phyloP scores from a whole-genome alignment of 1,140 invertebrate genomes.

The Euborellia annulipes region DNA sequence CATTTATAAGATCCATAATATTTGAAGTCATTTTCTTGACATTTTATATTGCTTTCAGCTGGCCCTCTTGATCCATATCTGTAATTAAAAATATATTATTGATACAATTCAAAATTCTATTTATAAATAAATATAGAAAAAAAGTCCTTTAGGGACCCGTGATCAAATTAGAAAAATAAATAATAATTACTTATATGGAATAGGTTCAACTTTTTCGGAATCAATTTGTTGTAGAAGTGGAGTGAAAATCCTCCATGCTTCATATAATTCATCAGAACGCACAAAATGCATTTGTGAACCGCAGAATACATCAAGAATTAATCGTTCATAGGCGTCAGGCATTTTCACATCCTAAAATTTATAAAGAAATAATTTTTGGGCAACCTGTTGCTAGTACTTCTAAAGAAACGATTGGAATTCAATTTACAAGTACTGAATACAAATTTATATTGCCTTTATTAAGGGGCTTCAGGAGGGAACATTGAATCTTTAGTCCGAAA shows the following conservation, averaged over 20 bases:
- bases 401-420: too few relatives aligned
- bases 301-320: constrained; percentile 94
- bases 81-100: constrained; percentile 16
- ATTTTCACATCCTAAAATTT: constrained; percentile 55
- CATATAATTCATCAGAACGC: constrained; percentile 83
- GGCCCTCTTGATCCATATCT: constrained; percentile 78
- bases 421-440: too few relatives aligned
- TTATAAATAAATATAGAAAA: background rate
- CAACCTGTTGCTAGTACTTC: too few relatives aligned
- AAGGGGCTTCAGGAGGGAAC: too few relatives aligned
- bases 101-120: constrained; percentile 3
- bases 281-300: constrained; percentile 99
- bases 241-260: constrained; percentile 98
- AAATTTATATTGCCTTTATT: too few relatives aligned
- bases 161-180: too few relatives aligned
- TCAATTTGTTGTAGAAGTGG: constrained; percentile 86
- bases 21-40: constrained; percentile 64
- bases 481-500: too few relatives aligned
- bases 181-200: constrained; percentile 57
- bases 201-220: constrained; percentile 53
- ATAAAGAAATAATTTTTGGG: constrained; percentile 8
- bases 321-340: constrained; percentile 93
- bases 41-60: constrained; percentile 69
- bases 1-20: constrained; percentile 97
- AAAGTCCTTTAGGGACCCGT: background rate